A percentile compares a stretch with the other conserved stretches of the same genome.
phyloP scores from a whole-genome alignment of 2,888 invertebrate genomes.

The Diaprepes abbreviatus region DNA sequence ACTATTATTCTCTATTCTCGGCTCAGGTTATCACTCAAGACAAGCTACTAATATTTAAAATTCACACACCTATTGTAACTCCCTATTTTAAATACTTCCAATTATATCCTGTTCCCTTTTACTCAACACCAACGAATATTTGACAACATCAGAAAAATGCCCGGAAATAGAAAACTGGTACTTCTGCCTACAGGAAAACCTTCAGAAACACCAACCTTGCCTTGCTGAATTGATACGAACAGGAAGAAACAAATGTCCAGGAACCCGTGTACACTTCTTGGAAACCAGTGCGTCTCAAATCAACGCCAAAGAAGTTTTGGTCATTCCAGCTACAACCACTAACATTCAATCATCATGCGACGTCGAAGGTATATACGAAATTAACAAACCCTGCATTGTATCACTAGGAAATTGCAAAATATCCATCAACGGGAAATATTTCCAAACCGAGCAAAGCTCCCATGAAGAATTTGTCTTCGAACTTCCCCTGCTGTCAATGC shows the following conservation, averaged over 20 bases:
- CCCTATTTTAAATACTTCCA: constrained; percentile 4
- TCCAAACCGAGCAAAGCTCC: neutral
- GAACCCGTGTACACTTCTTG: neutral
- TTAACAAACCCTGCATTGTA: no score
- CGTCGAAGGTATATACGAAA: neutral
- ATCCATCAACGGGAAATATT: no score
- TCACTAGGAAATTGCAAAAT: no score
- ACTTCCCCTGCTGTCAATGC: no score
- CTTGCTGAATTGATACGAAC: constrained; percentile 23
- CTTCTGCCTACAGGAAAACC: no score
- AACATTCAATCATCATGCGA: neutral
- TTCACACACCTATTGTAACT: constrained; percentile 14
- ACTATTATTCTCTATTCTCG: neutral
- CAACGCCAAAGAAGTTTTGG: neutral
- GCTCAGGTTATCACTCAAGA: constrained; percentile 11
- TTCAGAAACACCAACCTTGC: no score
- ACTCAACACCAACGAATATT: constrained; percentile 25
- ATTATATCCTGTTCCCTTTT: constrained; percentile 19
- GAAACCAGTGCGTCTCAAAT: neutral
- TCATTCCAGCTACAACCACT: neutral
- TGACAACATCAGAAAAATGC: constrained; percentile 6
- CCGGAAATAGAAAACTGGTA: no score
- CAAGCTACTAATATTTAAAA: constrained; percentile 16
- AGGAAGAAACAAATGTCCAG: constrained; percentile 15
- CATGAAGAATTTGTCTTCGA: neutral